phyloP scores from a whole-genome alignment of 2,888 invertebrate genomes.

The Lottia scabra region DNA sequence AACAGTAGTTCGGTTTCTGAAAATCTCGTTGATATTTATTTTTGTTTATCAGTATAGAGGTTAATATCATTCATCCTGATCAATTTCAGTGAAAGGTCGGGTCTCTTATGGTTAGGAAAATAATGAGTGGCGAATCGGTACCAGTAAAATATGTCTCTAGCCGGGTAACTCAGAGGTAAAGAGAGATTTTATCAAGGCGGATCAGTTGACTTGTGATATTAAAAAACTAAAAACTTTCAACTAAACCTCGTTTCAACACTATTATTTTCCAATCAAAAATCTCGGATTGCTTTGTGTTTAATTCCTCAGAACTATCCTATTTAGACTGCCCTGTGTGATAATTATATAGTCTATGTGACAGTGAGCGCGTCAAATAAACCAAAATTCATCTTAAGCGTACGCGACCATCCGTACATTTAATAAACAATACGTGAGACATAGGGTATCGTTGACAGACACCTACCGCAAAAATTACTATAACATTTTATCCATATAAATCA shows the following conservation, averaged over 20 bases:
- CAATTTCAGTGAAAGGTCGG: too few species aligned
- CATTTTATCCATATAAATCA: not conserved
- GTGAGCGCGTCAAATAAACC: constrained; percentile 1
- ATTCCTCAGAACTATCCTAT: constrained; percentile 2
- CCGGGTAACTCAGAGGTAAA: not conserved
- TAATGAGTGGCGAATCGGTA: not conserved
- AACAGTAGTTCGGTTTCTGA: too few species aligned
- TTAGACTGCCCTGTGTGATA: not conserved
- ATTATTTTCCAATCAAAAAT: constrained; percentile 5
- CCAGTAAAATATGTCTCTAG: not conserved
- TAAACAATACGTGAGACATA: not conserved
- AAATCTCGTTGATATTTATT: not conserved
- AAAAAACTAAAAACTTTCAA: not conserved
- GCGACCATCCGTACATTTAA: not conserved
- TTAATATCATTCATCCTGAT: not conserved
- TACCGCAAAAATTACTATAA: not conserved
- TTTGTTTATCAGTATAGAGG: not conserved
- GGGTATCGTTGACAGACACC: not conserved
- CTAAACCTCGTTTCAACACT: constrained; percentile 1
- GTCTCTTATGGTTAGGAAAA: not conserved
- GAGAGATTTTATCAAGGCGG: not conserved
- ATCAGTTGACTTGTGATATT: constrained; percentile 4
- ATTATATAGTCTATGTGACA: not conserved
- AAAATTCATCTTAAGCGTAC: not conserved
- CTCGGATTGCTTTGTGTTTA: constrained; percentile 2